Evolutionary conservation across 2,797 vertebrate species (phyloP).

Genomic region (Trematomus bernacchii): DNA sequence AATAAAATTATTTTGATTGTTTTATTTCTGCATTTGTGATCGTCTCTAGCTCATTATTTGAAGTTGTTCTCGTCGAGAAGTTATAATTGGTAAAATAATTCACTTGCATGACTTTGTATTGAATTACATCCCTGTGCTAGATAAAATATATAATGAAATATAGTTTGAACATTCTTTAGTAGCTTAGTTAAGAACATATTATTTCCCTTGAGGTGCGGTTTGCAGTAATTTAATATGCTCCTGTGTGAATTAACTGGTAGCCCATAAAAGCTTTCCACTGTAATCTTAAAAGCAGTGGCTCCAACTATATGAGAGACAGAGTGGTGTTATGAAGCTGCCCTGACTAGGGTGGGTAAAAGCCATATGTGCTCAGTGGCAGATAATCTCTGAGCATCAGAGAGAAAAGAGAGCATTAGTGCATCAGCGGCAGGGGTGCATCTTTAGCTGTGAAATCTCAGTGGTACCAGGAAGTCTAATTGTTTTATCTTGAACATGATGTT

Average conservation of each 20-base stretch:
- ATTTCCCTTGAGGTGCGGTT: constrained; percentile 26
- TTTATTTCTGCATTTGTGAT: background rate
- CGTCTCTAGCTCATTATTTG: background rate
- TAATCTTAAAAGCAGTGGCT: constrained; percentile 16
- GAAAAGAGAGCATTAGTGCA: constrained; percentile 9
- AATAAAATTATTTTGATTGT: background rate
- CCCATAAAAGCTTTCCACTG: constrained; percentile 14
- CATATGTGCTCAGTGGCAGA: background rate
- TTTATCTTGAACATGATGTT: constrained; percentile 43
- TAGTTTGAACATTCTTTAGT: background rate
- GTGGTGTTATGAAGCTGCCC: constrained; percentile 1
- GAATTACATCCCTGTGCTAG: background rate
- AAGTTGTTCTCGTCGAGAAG: background rate
- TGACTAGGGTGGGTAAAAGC: background rate
- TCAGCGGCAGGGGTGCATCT: background rate
- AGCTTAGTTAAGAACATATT: constrained; percentile 27
- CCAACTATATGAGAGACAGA: background rate
- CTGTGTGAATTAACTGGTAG: constrained; percentile 18
- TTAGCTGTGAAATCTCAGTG: constrained; percentile 14
- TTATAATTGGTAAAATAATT: background rate
- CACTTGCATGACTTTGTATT: background rate
- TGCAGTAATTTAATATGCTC: constrained; percentile 16
- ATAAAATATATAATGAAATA: constrained; percentile 11
- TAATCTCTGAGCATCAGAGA: constrained; percentile 28
- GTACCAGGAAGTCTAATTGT: constrained; percentile 42